Evolutionary conservation across 2,797 vertebrate species (phyloP).

Genomic region (Bryconaethiops microstoma): DNA sequence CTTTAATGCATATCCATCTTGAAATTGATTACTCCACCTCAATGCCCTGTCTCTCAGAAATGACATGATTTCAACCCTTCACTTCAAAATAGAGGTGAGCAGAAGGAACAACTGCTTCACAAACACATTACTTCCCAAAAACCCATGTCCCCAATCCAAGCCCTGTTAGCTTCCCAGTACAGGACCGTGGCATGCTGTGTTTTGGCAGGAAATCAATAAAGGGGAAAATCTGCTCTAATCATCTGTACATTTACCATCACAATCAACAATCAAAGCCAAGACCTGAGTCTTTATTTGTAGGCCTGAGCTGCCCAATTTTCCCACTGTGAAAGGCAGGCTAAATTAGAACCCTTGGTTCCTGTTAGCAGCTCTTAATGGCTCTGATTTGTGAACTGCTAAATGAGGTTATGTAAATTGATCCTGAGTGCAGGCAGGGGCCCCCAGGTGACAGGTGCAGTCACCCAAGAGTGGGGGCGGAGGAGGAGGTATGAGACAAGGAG

Average conservation of each 20-base stretch:
- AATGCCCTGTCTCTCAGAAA: background rate
- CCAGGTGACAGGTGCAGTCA: constrained; percentile 99
- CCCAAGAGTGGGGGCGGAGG: constrained; percentile 75
- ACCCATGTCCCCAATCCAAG: constrained; percentile 36
- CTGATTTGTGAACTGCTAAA: constrained; percentile 99
- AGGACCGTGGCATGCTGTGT: constrained; percentile 96
- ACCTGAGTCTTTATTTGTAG: constrained; percentile 99
- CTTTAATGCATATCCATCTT: constrained; percentile 1
- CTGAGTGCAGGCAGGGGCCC: constrained; percentile 97
- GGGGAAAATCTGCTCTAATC: constrained; percentile 99
- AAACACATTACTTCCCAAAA: constrained; percentile 57
- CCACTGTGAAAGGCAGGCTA: constrained; percentile 99
- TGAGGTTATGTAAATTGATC: constrained; percentile 99
- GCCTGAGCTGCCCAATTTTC: constrained; percentile 99
- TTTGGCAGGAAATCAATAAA: constrained; percentile 99
- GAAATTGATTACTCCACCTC: constrained; percentile 21
- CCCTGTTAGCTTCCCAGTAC: constrained; percentile 75
- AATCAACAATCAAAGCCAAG: constrained; percentile 99
- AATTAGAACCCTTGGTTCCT: constrained; percentile 99
- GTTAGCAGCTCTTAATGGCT: constrained; percentile 99
- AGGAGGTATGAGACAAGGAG: constrained; percentile 52
- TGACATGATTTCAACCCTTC: constrained; percentile 17
- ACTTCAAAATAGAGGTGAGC: constrained; percentile 32
- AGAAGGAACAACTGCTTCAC: constrained; percentile 45
- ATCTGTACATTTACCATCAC: constrained; percentile 99